These are phyloP conservation scores for Dryas iulia DNA, from an alignment of 1,140 invertebrate genomes.

Conservation along the genomic window DNA sequence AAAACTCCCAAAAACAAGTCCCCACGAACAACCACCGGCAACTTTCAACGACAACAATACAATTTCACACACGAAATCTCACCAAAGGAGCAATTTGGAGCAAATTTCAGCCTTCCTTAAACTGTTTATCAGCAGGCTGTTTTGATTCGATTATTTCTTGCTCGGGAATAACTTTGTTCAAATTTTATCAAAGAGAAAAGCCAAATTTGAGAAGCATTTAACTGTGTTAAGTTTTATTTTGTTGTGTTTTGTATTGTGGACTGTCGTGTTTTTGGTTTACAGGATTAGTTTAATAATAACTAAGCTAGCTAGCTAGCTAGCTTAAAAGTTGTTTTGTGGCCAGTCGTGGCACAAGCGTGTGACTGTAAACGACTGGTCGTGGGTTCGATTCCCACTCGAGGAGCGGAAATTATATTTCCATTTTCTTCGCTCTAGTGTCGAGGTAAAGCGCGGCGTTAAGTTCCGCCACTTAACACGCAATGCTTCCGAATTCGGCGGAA, in stretches of 20 bases:
- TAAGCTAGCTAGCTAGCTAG: too few species aligned
- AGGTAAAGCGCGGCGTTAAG: too few species aligned
- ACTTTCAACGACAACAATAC: conserved; percentile 30
- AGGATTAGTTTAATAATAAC: too few species aligned
- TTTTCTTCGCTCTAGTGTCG: too few species aligned
- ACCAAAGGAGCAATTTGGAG: conserved; percentile 43
- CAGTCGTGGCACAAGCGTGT: too few species aligned
- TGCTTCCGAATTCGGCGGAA: too few species aligned
- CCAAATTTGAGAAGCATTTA: not conserved
- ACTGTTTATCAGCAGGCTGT: conserved; percentile 16
- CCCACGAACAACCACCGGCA: not conserved
- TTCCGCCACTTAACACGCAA: too few species aligned
- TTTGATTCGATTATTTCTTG: conserved; percentile 13
- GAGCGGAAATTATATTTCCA: too few species aligned
- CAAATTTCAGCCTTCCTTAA: conserved; percentile 35
- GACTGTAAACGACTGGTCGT: too few species aligned
- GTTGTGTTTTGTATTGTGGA: not conserved
- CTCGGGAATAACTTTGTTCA: conserved; percentile 4
- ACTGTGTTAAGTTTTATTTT: not conserved
- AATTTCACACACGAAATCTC: conserved; percentile 51
- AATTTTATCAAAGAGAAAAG: conserved; percentile 6
- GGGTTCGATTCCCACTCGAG: too few species aligned
- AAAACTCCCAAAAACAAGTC: not conserved
- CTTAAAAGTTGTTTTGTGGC: too few species aligned
- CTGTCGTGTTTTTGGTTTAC: too few species aligned